These are phyloP conservation scores for Parnassius mnemosyne DNA, from an alignment of 2,888 invertebrate genomes.

Conservation along the genomic window DNA sequence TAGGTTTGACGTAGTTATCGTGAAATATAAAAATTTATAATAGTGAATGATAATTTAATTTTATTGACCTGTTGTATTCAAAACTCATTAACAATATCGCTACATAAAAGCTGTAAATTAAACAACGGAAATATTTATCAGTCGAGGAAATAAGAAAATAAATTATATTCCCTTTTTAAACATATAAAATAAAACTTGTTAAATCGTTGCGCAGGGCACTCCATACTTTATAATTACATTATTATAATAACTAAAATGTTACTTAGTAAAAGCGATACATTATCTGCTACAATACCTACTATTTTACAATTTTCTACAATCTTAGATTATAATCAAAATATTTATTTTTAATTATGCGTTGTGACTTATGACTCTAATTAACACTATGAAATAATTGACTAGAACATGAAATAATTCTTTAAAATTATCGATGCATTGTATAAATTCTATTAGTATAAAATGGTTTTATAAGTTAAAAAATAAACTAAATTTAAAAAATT, in stretches of 20 bases:
- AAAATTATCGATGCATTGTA: conserved; percentile 15
- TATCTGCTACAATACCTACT: conserved; percentile 10
- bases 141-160: conserved; percentile 20
- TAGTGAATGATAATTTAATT: background rate
- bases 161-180: conserved; percentile 1
- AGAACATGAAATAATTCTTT: conserved; percentile 13
- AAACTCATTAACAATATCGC: conserved; percentile 22
- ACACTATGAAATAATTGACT: conserved; percentile 23
- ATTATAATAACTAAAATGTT: conserved; percentile 8
- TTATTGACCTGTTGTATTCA: conserved; percentile 23
- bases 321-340: conserved; percentile 20
- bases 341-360: conserved; percentile 8
- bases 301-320: conserved; percentile 25
- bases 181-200: conserved; percentile 1
- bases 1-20: too few relatives aligned
- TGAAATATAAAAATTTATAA: too few relatives aligned
- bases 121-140: conserved; percentile 14
- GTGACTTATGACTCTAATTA: conserved; percentile 6
- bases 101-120: conserved; percentile 18
- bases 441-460: conserved; percentile 2
- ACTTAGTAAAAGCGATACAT: conserved; percentile 15
- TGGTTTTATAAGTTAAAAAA: too few relatives aligned
- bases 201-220: background rate
- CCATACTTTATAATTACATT: background rate
- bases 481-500: too few relatives aligned